phyloP scores from a whole-genome alignment of 2,797 vertebrate genomes.

The Neosilurus hyrtlii region DNA sequence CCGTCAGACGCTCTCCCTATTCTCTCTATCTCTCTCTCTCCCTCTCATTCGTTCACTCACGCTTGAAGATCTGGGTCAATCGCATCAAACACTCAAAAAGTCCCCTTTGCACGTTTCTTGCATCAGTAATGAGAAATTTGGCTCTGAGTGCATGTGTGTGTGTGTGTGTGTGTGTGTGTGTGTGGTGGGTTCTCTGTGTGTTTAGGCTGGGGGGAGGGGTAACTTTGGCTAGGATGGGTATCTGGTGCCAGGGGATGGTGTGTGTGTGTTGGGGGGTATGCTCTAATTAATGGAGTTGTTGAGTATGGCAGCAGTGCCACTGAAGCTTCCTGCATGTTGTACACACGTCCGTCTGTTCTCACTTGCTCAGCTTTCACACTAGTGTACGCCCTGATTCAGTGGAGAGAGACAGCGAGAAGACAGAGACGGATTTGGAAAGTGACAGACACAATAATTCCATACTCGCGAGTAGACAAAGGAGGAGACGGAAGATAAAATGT shows the following conservation, averaged over 20 bases:
- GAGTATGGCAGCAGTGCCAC: constrained; percentile 31
- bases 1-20: neutral
- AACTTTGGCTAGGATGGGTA: constrained; percentile 18
- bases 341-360: constrained; percentile 33
- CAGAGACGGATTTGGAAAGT: constrained; percentile 18
- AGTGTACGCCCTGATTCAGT: neutral
- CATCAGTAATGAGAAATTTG: constrained; percentile 48
- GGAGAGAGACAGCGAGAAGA: constrained; percentile 6
- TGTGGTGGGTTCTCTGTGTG: constrained; percentile 16
- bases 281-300: constrained; percentile 56
- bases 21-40: constrained; percentile 13
- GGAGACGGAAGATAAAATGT: neutral
- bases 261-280: constrained; percentile 35
- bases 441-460: constrained; percentile 4
- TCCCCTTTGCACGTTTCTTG: constrained; percentile 42
- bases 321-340: constrained; percentile 28
- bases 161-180: constrained; percentile 23
- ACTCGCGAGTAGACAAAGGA: constrained; percentile 2
- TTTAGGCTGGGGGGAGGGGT: constrained; percentile 12
- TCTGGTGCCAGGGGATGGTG: constrained; percentile 28
- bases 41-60: constrained; percentile 36
- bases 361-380: constrained; percentile 21
- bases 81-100: constrained; percentile 44
- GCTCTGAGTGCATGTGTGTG: constrained; percentile 10
- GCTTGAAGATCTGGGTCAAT: constrained; percentile 57